Conservation (phyloP, 2,888 invertebrate genomes). For the Ischnus inquisitorius region DNA sequence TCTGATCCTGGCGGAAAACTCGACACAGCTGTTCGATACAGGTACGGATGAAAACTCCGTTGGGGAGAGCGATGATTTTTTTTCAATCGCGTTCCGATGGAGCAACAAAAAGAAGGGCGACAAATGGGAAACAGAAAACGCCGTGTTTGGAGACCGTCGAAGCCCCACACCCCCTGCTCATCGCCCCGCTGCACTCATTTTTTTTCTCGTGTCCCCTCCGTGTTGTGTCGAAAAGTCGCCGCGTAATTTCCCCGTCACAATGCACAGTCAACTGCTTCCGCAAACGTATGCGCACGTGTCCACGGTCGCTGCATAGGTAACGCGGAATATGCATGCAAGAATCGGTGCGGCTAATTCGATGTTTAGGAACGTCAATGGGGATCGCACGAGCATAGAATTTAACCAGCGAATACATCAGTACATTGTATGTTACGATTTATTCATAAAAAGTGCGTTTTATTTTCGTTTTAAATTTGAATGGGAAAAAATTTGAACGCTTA, state of each 20-base stretch:
- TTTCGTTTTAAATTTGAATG: too few species aligned
- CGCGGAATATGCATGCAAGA: neutral
- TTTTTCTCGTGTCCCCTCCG: constrained; percentile 12
- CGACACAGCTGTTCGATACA: constrained; percentile 46
- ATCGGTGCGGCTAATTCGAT: neutral
- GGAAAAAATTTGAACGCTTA: too few species aligned
- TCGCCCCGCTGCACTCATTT: neutral
- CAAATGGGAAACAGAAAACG: constrained; percentile 46
- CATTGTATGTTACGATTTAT: too few species aligned
- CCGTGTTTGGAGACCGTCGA: neutral
- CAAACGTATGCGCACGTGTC: constrained; percentile 17
- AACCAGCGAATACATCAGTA: neutral
- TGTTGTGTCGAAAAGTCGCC: constrained; percentile 47
- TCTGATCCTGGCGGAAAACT: constrained; percentile 51
- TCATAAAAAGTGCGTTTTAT: too few species aligned
- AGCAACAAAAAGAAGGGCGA: constrained; percentile 46
- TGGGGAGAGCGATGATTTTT: constrained; percentile 41
- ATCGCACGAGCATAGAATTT: constrained; percentile 3
- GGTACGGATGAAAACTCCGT: constrained; percentile 10
- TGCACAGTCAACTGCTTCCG: constrained; percentile 39
- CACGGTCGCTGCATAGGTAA: neutral
- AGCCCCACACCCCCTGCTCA: neutral
- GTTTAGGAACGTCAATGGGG: constrained; percentile 17
- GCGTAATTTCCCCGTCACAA: constrained; percentile 32
- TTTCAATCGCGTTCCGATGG: neutral